phyloP scores from a whole-genome alignment of 92 coral and sea anemone species.

The Phenganax stokvisi region DNA sequence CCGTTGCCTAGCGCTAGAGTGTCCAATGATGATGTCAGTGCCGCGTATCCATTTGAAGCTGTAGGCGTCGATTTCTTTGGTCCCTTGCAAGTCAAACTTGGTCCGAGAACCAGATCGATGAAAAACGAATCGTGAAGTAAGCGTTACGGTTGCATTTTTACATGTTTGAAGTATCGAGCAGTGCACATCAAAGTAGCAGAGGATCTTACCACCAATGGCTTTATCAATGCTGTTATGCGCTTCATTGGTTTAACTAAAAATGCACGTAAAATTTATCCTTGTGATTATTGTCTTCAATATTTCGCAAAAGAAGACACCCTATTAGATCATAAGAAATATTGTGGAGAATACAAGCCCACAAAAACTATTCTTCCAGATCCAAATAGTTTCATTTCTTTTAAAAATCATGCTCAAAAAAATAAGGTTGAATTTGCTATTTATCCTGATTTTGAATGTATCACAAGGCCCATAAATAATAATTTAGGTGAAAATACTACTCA shows the following conservation, averaged over 20 bases:
- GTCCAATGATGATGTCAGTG: neutral
- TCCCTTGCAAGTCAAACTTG: slow-evolving; percentile 5
- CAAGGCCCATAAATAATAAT: no score
- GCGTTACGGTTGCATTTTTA: slow-evolving; percentile 50
- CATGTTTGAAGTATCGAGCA: slow-evolving; percentile 57
- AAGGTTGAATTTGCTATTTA: no score
- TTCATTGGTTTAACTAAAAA: slow-evolving; percentile 32
- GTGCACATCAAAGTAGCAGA: slow-evolving; percentile 53
- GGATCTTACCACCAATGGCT: slow-evolving; percentile 47
- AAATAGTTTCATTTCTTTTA: no score
- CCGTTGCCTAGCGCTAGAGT: slow-evolving; percentile 12
- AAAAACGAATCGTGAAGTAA: neutral
- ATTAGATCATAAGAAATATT: no score
- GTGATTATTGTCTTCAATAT: no score
- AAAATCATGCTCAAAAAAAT: no score
- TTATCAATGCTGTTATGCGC: slow-evolving; percentile 51
- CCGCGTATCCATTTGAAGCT: slow-evolving; percentile 15
- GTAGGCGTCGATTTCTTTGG: slow-evolving; percentile 24
- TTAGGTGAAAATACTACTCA: no score
- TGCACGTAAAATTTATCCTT: no score
- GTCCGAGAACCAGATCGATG: slow-evolving; percentile 15
- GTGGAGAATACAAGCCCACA: no score
- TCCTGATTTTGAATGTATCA: no score
- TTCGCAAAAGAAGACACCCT: no score
- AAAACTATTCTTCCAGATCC: no score